Evolutionary conservation across 1,140 invertebrate genomes (phyloP).

Genomic region (Papilio aristodemus): DNA sequence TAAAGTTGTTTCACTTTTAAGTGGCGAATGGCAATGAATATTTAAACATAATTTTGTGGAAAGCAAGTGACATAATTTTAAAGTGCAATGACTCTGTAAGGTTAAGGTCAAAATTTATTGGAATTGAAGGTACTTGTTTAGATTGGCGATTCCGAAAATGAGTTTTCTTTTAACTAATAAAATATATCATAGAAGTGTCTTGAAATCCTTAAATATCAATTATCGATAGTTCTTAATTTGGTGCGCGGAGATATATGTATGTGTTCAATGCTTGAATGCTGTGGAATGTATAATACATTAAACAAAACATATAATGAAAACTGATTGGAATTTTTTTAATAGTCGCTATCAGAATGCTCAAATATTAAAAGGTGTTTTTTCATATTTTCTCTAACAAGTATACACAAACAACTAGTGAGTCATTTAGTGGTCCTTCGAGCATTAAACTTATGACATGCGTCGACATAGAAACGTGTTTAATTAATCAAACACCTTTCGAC

Average conservation of each 20-base stretch:
- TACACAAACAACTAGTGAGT: neutral
- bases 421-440: constrained; percentile 5
- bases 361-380: too few relatives aligned
- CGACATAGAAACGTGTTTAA: constrained; percentile 10
- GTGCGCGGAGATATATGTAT: too few relatives aligned
- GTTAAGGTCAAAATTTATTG: constrained; percentile 60
- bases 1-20: neutral
- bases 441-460: neutral
- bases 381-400: neutral
- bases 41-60: neutral
- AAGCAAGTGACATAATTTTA: neutral
- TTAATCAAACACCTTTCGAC: constrained; percentile 2
- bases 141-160: constrained; percentile 47
- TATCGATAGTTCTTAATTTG: too few relatives aligned
- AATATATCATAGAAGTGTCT: too few relatives aligned
- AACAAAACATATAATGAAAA: too few relatives aligned
- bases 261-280: too few relatives aligned
- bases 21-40: constrained; percentile 5
- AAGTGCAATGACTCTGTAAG: constrained; percentile 52
- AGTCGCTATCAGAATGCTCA: too few relatives aligned
- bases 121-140: too few relatives aligned
- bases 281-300: too few relatives aligned
- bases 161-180: too few relatives aligned
- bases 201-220: too few relatives aligned
- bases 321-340: too few relatives aligned